Evolutionary conservation across 92 coral and sea anemone genomes (phyloP), one percentile per base, ranked within the genome.

Genomic region (Parazoanthus swiftii): DNA sequence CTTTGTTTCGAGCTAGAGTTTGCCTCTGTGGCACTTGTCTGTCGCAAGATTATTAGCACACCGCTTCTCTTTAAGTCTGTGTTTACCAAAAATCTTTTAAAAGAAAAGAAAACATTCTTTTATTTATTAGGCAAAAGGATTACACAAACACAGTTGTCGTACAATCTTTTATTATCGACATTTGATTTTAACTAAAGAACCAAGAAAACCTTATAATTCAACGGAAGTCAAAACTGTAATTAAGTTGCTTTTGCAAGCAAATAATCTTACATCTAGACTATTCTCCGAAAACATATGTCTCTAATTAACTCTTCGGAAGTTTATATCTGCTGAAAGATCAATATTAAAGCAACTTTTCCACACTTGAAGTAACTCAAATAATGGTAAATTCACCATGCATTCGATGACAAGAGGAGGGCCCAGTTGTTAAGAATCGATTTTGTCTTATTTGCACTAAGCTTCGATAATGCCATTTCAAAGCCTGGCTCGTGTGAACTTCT

Each of bases 291-390:
- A 84, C 87, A 84, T 46, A 72, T 84, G 87, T 84, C 67, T 84
- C 63, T 54, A 84, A 84, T 84, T 84, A 84, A 70, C 78, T 70
- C 21, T 71, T 84, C 87, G 87, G 87, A 84, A 84, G 87, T 84
- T 84, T 84, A 84, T 70, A 84, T 36, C 68, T 29, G 79, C 59
- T 48, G 63, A 44, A 26, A 70, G 65, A 71, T 35, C 43, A 84
- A 70, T 29, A 68, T 54, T 48, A 72, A 46, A 72, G 65, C 70
- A n/a, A 46, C 58, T 6, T 68, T 71, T 70, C 68, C 51, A 20
- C 79, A 44, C 43, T 16, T 35, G 79, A 76, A n/a, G 51, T 42
- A 44, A 76, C 39, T 76, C 25, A 76, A 39, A 29, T 46, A n/a
- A 67, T 46, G 25, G 25, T 14, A 51, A 42, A 84, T 2, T 8